These are phyloP conservation scores for Cetoscarus ocellatus DNA, from an alignment of 2,797 vertebrate species.

Conservation along the genomic window DNA sequence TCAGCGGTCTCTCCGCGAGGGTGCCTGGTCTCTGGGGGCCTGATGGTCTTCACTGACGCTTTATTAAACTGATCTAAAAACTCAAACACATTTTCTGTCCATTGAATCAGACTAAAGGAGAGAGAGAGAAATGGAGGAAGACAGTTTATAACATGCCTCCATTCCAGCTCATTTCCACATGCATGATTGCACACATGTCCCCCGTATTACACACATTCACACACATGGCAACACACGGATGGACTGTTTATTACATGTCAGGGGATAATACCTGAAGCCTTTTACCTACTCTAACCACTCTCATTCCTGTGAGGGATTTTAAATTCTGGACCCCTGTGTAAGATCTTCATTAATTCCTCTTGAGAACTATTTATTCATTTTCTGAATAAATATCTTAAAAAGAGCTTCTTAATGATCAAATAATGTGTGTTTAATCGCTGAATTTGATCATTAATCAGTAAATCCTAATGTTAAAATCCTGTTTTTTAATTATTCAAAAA, in stretches of 20 bases:
- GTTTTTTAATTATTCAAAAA: too few relatives aligned
- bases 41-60: constrained; percentile 48
- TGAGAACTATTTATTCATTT: not conserved
- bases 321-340: not conserved
- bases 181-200: constrained; percentile 13
- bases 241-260: constrained; percentile 19
- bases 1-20: constrained; percentile 8
- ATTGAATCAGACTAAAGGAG: constrained; percentile 27
- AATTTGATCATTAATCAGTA: too few relatives aligned
- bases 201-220: constrained; percentile 1
- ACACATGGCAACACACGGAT: constrained; percentile 7
- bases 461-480: too few relatives aligned
- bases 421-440: too few relatives aligned
- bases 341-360: not conserved
- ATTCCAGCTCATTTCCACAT: constrained; percentile 27
- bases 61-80: constrained; percentile 52
- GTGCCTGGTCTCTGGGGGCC: constrained; percentile 18
- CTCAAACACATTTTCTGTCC: constrained; percentile 36
- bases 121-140: constrained; percentile 4
- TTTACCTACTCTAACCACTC: not conserved
- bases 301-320: not conserved
- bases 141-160: constrained; percentile 21
- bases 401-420: too few relatives aligned
- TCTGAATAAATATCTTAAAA: not conserved
- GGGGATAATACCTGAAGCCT: not conserved